These are phyloP conservation scores for Esox lucius DNA, from an alignment of 2,797 vertebrate species.

Conservation along the genomic window DNA sequence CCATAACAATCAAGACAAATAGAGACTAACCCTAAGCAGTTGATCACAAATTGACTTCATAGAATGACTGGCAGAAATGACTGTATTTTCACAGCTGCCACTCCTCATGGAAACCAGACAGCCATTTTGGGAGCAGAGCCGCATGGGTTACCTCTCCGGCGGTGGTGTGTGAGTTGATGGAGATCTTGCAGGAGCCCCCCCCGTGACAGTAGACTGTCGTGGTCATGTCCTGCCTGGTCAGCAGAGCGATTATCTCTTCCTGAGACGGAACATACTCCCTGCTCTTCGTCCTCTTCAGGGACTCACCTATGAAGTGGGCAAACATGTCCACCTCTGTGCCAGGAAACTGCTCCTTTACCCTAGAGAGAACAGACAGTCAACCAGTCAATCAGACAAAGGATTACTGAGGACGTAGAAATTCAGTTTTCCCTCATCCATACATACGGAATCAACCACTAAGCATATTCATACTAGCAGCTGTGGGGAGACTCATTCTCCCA, in stretches of 20 bases:
- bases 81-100: not conserved
- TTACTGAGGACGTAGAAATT: not conserved
- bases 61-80: no score
- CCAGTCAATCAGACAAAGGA: not conserved
- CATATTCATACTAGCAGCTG: no score
- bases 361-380: slow-evolving; percentile 38
- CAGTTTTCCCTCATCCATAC: not conserved
- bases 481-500: no score
- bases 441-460: no score
- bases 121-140: not conserved
- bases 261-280: slow-evolving; percentile 91
- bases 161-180: slow-evolving; percentile 91
- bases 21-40: no score
- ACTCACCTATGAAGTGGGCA: slow-evolving; percentile 84
- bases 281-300: slow-evolving; percentile 86
- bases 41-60: no score
- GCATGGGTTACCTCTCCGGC: slow-evolving; percentile 83
- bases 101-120: not conserved
- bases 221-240: slow-evolving; percentile 88
- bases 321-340: slow-evolving; percentile 86
- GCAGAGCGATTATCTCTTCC: slow-evolving; percentile 87
- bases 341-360: slow-evolving; percentile 85
- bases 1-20: no score
- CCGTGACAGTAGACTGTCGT: slow-evolving; percentile 93
- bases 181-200: slow-evolving; percentile 93